Evolutionary conservation across 2,888 invertebrate genomes (phyloP).

Genomic region (Incurvaria masculella): DNA sequence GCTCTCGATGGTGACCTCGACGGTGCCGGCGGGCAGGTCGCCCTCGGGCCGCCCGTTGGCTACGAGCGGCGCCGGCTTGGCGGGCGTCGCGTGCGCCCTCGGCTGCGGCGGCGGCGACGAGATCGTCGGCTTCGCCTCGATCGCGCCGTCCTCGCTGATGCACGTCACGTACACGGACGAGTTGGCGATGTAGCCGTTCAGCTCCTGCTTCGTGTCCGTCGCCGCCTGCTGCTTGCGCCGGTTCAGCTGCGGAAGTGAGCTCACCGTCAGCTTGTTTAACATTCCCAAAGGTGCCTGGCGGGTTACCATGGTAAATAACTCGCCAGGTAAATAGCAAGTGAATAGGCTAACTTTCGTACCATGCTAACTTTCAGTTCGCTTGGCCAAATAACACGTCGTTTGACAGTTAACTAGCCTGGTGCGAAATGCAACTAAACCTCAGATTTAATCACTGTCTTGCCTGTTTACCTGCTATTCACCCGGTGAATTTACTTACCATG

Average conservation of each 20-base stretch:
- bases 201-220: slow-evolving; percentile 52
- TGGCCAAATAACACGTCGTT: no score
- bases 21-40: slow-evolving; percentile 12
- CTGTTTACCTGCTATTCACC: no score
- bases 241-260: slow-evolving; percentile 58
- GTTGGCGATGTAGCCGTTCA: slow-evolving; percentile 79
- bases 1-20: slow-evolving; percentile 27
- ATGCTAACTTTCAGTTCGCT: no score
- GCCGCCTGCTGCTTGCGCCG: slow-evolving; percentile 51
- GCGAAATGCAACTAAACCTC: no score
- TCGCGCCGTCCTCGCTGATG: slow-evolving; percentile 54
- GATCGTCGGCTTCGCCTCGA: slow-evolving; percentile 46
- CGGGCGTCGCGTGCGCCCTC: slow-evolving; percentile 37
- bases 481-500: no score
- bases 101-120: slow-evolving; percentile 47
- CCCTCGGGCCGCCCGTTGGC: slow-evolving; percentile 37
- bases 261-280: no score
- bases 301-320: no score
- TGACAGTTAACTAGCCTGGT: no score
- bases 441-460: no score
- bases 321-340: no score
- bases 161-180: slow-evolving; percentile 83
- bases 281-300: no score
- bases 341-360: no score
- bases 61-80: slow-evolving; percentile 44